Base-by-base conservation (phyloP, 2,888 invertebrate genomes). In the Drosophila meridionalis region DNA sequence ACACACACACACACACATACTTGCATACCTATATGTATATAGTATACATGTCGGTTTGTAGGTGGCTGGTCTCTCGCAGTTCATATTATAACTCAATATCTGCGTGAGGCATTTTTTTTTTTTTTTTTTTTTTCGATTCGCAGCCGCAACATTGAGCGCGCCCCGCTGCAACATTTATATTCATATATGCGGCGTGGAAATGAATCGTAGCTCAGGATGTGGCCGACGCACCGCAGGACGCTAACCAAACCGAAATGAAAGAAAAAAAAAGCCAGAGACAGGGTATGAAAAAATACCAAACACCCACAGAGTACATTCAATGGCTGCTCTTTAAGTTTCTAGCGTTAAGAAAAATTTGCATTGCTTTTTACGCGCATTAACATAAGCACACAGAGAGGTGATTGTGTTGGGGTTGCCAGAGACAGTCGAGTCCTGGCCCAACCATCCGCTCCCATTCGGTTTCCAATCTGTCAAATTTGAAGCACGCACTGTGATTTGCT, bases 131-230 rank as follows among this genome's bases (percentile, higher is more conserved):
- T 81, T 77, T 80, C 65, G 68, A 71, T 76, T 73, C 66, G 42
- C 56, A 11, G 61, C 66, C 67, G 43, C 61, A 48, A 66, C 50
- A 53, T 63, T 56, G 47, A 56, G 56, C 38, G 40, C 36, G 40
- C 62, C 32, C 58, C 53, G 72, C 63, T 82, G 87, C 89, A 69
- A 69, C 81, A 87, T 89, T 87, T 89, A 82, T 89, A 87, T 87
- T 87, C 88, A 87, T 87, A 76, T 87, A 87, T 87, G 83, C 90
- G 81, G 88, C 73, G 86, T 86, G 77, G 79, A 86, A 83, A 88
- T 80, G 83, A 85, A 74, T 86, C 83, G 76, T 87, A 76, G 76
- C 58, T 56, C 82, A 63, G 60, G 40, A 60, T 58, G 62, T 73
- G 65, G 73, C 59, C 82, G 72, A 73, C 69, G 72, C 84, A 80